Conservation (phyloP, 2,797 vertebrate species). For the Xiphorhynchus erythropygius region DNA sequence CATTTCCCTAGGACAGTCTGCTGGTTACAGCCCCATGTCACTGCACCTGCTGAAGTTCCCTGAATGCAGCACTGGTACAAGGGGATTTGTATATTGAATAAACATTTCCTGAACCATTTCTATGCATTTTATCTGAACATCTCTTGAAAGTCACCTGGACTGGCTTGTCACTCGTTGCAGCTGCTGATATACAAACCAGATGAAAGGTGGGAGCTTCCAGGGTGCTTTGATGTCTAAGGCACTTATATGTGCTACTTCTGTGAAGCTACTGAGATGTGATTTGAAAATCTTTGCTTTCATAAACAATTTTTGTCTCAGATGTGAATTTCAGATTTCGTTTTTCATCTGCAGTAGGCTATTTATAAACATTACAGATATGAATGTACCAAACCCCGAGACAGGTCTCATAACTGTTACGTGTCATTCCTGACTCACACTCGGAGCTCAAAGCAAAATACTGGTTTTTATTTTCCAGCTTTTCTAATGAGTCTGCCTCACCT, state of each 20-base stretch:
- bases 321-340: conserved; percentile 14
- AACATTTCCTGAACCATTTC: background rate
- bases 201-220: background rate
- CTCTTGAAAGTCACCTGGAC: background rate
- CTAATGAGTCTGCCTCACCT: background rate
- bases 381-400: background rate
- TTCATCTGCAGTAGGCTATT: background rate
- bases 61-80: background rate
- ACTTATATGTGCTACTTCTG: background rate
- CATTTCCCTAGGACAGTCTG: rapidly evolving
- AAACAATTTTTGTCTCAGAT: background rate
- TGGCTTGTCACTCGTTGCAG: background rate
- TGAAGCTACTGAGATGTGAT: background rate
- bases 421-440: background rate
- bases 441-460: background rate
- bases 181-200: background rate
- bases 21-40: background rate
- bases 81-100: background rate
- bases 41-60: background rate
- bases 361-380: background rate
- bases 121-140: background rate
- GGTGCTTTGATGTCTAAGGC: background rate
- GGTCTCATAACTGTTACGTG: background rate
- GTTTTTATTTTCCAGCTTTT: background rate
- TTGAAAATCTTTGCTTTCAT: conserved; percentile 23